A percentile compares a stretch with the other conserved stretches of the same genome.
These are phyloP conservation scores for Chlorops oryzae DNA, from an alignment of 1,140 invertebrate species.

Conservation along the genomic window DNA sequence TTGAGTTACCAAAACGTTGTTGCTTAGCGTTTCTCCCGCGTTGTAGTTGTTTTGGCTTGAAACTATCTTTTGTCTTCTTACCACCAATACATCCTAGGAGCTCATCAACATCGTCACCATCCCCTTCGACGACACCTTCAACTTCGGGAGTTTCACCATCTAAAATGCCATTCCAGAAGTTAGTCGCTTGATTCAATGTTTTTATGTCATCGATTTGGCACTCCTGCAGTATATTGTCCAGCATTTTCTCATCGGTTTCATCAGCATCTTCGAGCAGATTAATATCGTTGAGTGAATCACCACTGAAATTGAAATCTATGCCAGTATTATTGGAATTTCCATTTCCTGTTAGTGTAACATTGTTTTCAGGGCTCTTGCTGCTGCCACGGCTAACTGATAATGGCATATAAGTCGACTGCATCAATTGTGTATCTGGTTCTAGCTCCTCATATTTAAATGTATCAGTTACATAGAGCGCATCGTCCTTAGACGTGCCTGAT, in stretches of 20 bases:
- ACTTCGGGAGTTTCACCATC: too few species aligned
- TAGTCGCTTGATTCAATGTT: slow-evolving; percentile 41
- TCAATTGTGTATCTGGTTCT: slow-evolving; percentile 37
- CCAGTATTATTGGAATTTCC: neutral
- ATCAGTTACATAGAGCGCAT: slow-evolving; percentile 31
- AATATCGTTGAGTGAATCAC: slow-evolving; percentile 42
- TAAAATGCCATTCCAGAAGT: slow-evolving; percentile 45
- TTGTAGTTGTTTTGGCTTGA: too few species aligned
- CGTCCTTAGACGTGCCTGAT: slow-evolving; percentile 9
- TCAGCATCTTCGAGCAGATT: slow-evolving; percentile 40
- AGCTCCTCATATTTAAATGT: slow-evolving; percentile 41
- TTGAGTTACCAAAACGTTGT: neutral
- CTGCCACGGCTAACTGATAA: slow-evolving; percentile 32
- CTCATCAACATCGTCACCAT: slow-evolving; percentile 35
- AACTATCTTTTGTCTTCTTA: slow-evolving; percentile 25
- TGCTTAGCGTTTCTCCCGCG: neutral
- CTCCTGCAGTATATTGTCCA: slow-evolving; percentile 45
- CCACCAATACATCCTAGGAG: slow-evolving; percentile 36
- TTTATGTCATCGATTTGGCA: slow-evolving; percentile 45
- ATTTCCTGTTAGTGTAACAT: slow-evolving; percentile 3
- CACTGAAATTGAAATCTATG: slow-evolving; percentile 42
- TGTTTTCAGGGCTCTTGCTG: slow-evolving; percentile 29
- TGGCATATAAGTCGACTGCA: slow-evolving; percentile 28
- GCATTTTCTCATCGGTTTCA: slow-evolving; percentile 38
- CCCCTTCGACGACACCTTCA: slow-evolving; percentile 21